A percentile compares a stretch with the other conserved stretches of the same genome.
phyloP scores from a whole-genome alignment of 2,113 vertebrate species.

The Leucopsar rothschildi region DNA sequence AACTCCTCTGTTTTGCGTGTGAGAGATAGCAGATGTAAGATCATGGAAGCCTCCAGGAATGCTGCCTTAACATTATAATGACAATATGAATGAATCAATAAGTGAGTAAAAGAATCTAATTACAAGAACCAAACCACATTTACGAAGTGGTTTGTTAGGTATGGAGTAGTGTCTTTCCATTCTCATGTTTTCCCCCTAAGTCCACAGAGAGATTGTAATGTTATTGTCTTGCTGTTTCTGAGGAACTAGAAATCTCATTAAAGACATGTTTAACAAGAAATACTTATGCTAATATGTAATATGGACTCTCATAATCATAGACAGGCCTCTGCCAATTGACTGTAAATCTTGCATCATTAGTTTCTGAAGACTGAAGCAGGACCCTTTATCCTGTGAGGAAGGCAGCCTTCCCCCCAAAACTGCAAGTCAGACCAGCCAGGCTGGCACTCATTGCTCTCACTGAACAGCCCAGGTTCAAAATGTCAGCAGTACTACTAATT shows the following conservation, averaged over 20 bases:
- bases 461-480: not conserved
- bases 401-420: not conserved
- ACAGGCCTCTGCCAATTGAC: not conserved
- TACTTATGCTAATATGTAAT: not conserved
- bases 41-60: not conserved
- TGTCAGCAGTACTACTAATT: not conserved
- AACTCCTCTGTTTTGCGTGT: not conserved
- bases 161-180: not conserved
- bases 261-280: not conserved
- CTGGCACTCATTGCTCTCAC: not conserved
- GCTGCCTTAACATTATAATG: not conserved
- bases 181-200: not conserved
- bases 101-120: not conserved
- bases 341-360: not conserved
- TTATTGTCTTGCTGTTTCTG: accelerated
- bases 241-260: not conserved
- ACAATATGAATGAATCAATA: not conserved
- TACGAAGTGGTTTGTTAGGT: not conserved
- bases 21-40: not conserved
- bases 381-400: not conserved
- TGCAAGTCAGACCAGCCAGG: not conserved
- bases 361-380: not conserved
- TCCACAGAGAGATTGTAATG: not conserved
- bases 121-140: not conserved
- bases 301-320: not conserved